phyloP scores from a whole-genome alignment of 2,113 vertebrate genomes.

The Engystomops pustulosus region DNA sequence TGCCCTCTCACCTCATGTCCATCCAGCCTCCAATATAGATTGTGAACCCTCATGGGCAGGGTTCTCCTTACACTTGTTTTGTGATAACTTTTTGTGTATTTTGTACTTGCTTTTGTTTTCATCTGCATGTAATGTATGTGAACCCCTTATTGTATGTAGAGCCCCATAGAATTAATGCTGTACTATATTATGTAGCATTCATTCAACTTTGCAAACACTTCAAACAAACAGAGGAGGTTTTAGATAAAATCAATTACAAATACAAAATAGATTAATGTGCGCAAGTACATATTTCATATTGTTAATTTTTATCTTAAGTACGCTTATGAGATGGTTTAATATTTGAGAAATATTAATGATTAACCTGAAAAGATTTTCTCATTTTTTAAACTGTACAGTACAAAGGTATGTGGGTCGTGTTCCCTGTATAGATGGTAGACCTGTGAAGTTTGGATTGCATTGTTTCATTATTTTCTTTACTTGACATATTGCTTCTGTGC shows the following conservation, averaged over 20 bases:
- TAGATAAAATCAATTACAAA: not conserved
- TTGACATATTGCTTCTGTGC: conserved; percentile 13
- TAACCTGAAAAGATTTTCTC: conserved; percentile 36
- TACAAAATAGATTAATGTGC: conserved; percentile 7
- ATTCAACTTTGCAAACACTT: not conserved
- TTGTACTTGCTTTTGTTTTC: no score
- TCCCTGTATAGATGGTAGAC: not conserved
- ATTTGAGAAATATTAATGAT: conserved; percentile 54
- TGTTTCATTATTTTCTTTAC: conserved; percentile 39
- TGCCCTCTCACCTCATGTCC: no score
- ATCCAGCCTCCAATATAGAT: no score
- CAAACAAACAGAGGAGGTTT: no score
- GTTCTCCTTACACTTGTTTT: no score
- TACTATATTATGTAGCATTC: no score
- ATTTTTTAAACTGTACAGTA: conserved; percentile 38
- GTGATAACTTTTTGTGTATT: no score
- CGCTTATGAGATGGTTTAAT: conserved; percentile 43
- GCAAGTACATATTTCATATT: conserved; percentile 30
- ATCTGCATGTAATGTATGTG: no score
- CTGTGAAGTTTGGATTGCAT: not conserved
- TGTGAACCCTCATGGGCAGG: no score
- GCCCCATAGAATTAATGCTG: no score
- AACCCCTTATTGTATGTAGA: no score
- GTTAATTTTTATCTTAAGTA: conserved; percentile 50
- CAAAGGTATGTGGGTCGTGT: conserved; percentile 46